Percentiles rank a stretch among this genome's conserved stretches.
Evolutionary conservation across 2,113 vertebrate species (phyloP).

Genomic region (Myrmecobius fasciatus): DNA sequence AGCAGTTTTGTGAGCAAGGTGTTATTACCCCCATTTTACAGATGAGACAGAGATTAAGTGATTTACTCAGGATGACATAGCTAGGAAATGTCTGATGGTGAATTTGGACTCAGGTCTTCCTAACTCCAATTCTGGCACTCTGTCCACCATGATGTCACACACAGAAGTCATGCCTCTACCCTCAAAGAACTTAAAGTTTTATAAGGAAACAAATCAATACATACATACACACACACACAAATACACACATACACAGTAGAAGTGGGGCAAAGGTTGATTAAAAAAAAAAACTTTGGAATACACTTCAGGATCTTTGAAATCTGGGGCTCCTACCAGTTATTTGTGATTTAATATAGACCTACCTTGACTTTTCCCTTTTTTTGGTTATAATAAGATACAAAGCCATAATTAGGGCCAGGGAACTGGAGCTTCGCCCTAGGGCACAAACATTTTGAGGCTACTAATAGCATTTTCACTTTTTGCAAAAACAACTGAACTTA

Average conservation of each 20-base stretch:
- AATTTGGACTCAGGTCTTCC: neutral
- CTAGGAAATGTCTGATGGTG: neutral
- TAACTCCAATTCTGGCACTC: neutral
- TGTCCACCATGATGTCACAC: neutral
- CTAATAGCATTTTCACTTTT: neutral
- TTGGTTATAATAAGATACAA: neutral
- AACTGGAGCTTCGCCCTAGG: neutral
- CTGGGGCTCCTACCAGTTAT: neutral
- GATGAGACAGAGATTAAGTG: neutral
- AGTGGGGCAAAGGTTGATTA: neutral
- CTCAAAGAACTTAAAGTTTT: neutral
- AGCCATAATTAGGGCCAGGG: neutral
- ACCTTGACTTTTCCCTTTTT: neutral
- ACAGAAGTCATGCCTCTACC: neutral
- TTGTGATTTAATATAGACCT: neutral
- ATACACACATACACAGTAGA: neutral
- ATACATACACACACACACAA: neutral
- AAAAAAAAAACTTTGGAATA: neutral
- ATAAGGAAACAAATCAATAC: neutral
- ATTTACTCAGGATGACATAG: neutral
- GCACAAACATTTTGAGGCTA: neutral
- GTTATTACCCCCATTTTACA: neutral
- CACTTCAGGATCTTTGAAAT: neutral
- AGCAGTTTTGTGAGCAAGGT: neutral
- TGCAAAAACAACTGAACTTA: neutral